Evolutionary conservation across 1,140 invertebrate genomes (phyloP).

Genomic region (Polypedilum vanderplanki): DNA sequence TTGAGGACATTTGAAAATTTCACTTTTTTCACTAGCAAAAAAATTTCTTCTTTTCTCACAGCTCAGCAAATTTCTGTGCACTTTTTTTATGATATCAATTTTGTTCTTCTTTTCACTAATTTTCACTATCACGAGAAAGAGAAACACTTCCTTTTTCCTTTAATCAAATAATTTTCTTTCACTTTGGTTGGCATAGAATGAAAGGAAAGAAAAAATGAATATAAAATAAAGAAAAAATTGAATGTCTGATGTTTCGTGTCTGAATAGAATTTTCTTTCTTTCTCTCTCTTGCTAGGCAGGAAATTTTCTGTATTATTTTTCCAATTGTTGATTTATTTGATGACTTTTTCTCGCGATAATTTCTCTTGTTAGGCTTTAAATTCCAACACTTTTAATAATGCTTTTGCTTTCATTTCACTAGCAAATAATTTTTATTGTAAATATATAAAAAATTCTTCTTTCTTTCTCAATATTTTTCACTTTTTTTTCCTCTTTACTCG

Average conservation of each 20-base stretch:
- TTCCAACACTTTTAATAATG: neutral
- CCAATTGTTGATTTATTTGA: conserved; percentile 2
- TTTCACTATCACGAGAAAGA: neutral
- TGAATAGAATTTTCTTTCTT: neutral
- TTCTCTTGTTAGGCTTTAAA: neutral
- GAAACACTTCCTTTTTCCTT: neutral
- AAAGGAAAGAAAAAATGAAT: no score
- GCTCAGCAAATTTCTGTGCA: no score
- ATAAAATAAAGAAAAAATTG: no score
- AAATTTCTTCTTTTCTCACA: no score
- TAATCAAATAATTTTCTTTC: neutral
- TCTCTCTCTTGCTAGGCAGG: no score
- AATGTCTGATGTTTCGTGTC: no score
- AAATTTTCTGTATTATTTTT: conserved; percentile 9
- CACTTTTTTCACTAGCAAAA: no score
- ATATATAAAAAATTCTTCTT: no score
- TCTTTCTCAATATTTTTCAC: neutral
- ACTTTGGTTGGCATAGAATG: neutral
- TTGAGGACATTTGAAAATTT: neutral
- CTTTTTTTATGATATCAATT: no score
- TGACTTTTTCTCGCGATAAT: neutral
- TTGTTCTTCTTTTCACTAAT: neutral
- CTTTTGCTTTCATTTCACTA: neutral
- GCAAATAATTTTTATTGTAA: neutral
- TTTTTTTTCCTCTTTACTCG: neutral